Base-by-base conservation (phyloP, 2,797 vertebrate genomes). In the Nasua narica region DNA sequence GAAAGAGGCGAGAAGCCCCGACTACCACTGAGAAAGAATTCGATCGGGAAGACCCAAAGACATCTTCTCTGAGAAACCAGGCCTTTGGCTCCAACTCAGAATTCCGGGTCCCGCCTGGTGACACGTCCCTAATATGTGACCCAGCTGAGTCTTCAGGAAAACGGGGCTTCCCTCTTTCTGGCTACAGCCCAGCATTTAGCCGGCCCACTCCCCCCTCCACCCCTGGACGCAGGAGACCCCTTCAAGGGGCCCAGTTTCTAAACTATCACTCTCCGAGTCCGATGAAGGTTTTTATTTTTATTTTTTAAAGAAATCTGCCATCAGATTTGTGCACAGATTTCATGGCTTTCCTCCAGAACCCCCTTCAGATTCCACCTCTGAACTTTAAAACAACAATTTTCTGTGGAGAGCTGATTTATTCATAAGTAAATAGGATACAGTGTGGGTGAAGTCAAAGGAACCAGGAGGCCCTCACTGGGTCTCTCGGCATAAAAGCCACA, bases 381-480 rank as follows among this genome's bases (percentile, higher is more conserved):
- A 98, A 99, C 99, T 98, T 98, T 96, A 97, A 98, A 98, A 98
- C 98, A 99, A 98, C 98, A 98, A 98, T 98, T 98, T 98, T 99
- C 99, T 98, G 99, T 98, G 98, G 98, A 98, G 98, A 98, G 98
- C 98, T 98, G 99, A 99, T 98, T 98, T 98, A 98, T 98, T 98
- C 98, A 97, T 98, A 98, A 98, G 98, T 98, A 99, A 99, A 99
- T 99, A 99, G 98, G 98, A 98, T 98, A 98, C 97, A 98, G 98
- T 98, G 98, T 98, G 97, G 98, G 98, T 97, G 98, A 98, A 98
- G 98, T 98, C 97, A 98, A 98, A 99, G 98, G 98, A 99, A 99
- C 99, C 98, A 98, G 98, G 98, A 99, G 98, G 98, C 99, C 98
- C 99, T 99, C 99, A 99, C 99, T 99, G 99, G 99, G 99, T 99